These are phyloP conservation scores for Datnioides undecimradiatus DNA, from an alignment of 2,113 vertebrate species.

Conservation along the genomic window DNA sequence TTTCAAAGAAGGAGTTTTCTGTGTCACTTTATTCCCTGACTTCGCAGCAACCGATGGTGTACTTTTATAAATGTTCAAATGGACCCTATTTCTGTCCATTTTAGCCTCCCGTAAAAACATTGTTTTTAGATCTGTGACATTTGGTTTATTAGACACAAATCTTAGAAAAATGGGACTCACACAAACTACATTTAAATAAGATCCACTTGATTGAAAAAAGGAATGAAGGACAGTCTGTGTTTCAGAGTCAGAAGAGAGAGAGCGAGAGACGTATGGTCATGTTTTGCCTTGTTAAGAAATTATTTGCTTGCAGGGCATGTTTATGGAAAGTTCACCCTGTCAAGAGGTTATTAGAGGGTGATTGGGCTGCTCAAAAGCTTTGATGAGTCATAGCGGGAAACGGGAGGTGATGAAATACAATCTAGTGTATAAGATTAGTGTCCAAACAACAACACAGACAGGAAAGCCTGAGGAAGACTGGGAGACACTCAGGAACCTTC, in stretches of 20 bases:
- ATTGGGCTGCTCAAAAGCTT: constrained; percentile 33
- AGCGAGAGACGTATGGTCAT: neutral
- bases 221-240: neutral
- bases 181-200: neutral
- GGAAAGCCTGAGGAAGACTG: constrained; percentile 61
- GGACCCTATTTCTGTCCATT: neutral
- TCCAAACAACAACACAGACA: constrained; percentile 41
- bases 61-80: neutral
- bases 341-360: constrained; percentile 18
- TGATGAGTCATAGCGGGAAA: constrained; percentile 49
- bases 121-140: neutral
- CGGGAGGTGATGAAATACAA: constrained; percentile 41
- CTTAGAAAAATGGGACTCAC: neutral
- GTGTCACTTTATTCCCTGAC: no score
- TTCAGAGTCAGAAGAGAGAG: neutral
- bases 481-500: constrained; percentile 59
- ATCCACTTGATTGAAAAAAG: neutral
- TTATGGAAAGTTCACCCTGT: constrained; percentile 21
- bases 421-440: constrained; percentile 21
- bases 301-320: constrained; percentile 19
- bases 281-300: neutral
- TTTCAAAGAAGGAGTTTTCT: neutral
- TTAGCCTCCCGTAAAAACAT: neutral
- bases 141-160: neutral
- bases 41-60: neutral